These are phyloP conservation scores for Oceanites oceanicus DNA, from an alignment of 2,113 vertebrate genomes.

Conservation along the genomic window DNA sequence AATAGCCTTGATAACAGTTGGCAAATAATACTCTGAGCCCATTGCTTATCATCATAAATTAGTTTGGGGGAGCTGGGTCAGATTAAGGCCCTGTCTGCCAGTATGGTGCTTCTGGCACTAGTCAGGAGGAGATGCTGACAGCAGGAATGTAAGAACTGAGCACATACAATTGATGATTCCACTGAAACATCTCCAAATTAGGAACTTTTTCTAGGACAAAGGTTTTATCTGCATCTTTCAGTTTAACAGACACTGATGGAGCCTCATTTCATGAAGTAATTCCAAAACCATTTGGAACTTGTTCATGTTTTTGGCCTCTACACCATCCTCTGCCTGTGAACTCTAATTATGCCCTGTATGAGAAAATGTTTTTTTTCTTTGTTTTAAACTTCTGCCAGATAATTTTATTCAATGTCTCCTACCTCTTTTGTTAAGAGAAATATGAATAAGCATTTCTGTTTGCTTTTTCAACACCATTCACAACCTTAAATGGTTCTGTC, in stretches of 20 bases:
- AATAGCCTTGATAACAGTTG: background rate
- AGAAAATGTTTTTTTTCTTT: background rate
- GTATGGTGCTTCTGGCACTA: background rate
- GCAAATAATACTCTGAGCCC: background rate
- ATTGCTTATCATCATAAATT: background rate
- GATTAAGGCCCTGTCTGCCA: background rate
- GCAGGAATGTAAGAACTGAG: background rate
- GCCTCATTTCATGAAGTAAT: background rate
- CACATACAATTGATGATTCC: too few species aligned
- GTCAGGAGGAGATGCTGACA: background rate
- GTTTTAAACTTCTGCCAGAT: background rate
- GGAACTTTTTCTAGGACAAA: background rate
- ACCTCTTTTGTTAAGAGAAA: background rate
- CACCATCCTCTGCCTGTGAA: background rate
- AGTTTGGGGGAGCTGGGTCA: background rate
- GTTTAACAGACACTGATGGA: background rate
- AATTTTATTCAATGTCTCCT: background rate
- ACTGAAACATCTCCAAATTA: too few species aligned
- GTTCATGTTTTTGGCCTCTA: background rate
- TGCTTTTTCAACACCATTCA: background rate
- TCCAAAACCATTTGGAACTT: background rate
- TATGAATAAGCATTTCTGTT: background rate
- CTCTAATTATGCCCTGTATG: background rate
- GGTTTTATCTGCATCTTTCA: background rate
- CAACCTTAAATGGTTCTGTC: background rate